phyloP scores from a whole-genome alignment of 1,140 invertebrate species.

The Dinothrombium tinctorium region DNA sequence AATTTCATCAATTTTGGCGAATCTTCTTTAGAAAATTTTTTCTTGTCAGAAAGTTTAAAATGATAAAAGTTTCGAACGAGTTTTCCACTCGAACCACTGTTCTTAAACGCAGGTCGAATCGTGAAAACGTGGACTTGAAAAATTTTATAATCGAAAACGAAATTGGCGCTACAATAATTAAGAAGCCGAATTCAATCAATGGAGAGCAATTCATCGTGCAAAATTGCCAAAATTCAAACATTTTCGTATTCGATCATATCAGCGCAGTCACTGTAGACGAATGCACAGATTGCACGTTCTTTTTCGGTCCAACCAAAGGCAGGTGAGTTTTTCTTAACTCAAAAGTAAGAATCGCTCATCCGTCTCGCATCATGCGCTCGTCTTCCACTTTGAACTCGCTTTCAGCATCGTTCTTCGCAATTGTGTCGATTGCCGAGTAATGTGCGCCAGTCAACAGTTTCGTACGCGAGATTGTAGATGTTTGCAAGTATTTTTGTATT shows the following conservation, averaged over 20 bases:
- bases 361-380: slow-evolving; percentile 1
- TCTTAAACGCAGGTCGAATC: slow-evolving; percentile 12
- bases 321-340: slow-evolving; percentile 23
- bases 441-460: slow-evolving; percentile 34
- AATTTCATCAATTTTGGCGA: too few relatives aligned
- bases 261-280: slow-evolving; percentile 35
- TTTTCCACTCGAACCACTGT: too few relatives aligned
- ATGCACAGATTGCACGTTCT: slow-evolving; percentile 32
- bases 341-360: slow-evolving; percentile 1
- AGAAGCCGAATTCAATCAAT: slow-evolving; percentile 28
- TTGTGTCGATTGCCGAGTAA: slow-evolving; percentile 29
- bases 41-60: too few relatives aligned
- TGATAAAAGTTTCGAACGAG: too few relatives aligned
- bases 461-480: slow-evolving; percentile 33
- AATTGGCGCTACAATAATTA: slow-evolving; percentile 22
- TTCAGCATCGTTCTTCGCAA: slow-evolving; percentile 35
- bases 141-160: slow-evolving; percentile 30
- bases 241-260: slow-evolving; percentile 32
- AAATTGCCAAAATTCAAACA: slow-evolving; percentile 24
- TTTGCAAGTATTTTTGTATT: slow-evolving; percentile 29
- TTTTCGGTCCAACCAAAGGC: slow-evolving; percentile 33
- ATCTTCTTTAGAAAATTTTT: too few relatives aligned
- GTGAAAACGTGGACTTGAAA: slow-evolving; percentile 21
- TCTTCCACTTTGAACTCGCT: slow-evolving; percentile 14
- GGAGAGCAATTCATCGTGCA: slow-evolving; percentile 25